Conservation (phyloP, 2,797 vertebrate genomes). For the Ficedula albicollis region DNA sequence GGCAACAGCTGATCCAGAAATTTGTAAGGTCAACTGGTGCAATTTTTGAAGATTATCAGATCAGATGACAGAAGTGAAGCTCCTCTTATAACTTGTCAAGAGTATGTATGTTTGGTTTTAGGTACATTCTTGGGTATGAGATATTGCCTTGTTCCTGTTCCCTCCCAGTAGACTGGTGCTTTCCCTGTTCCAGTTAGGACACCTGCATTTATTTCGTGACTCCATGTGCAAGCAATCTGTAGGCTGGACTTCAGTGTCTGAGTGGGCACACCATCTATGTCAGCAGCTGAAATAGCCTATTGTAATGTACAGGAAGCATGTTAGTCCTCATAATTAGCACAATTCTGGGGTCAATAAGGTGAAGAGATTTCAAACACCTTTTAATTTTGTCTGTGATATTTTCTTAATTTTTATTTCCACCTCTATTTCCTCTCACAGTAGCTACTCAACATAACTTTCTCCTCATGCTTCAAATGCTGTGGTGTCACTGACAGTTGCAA, state of each 20-base stretch:
- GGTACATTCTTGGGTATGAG: neutral
- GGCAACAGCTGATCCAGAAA: neutral
- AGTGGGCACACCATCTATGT: constrained; percentile 30
- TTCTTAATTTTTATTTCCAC: constrained; percentile 4
- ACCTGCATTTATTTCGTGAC: neutral
- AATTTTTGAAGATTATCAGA: neutral
- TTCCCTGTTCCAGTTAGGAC: constrained; percentile 2
- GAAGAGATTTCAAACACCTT: constrained; percentile 31
- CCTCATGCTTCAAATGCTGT: neutral
- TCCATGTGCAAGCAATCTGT: neutral
- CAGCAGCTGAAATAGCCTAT: constrained; percentile 25
- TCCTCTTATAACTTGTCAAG: neutral
- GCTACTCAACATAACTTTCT: neutral
- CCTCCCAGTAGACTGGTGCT: neutral
- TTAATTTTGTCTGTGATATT: constrained; percentile 47
- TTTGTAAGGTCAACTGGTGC: neutral
- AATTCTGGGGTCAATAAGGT: constrained; percentile 23
- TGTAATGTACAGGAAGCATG: constrained; percentile 35
- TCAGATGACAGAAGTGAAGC: neutral
- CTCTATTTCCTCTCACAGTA: constrained; percentile 25
- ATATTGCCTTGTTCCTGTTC: neutral
- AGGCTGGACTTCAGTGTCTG: constrained; percentile 16
- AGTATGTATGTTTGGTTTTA: neutral
- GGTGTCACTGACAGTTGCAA: neutral
- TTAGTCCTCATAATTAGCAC: constrained; percentile 63